Conservation (phyloP, 2,888 invertebrate genomes). For the Eudemis profundana region DNA sequence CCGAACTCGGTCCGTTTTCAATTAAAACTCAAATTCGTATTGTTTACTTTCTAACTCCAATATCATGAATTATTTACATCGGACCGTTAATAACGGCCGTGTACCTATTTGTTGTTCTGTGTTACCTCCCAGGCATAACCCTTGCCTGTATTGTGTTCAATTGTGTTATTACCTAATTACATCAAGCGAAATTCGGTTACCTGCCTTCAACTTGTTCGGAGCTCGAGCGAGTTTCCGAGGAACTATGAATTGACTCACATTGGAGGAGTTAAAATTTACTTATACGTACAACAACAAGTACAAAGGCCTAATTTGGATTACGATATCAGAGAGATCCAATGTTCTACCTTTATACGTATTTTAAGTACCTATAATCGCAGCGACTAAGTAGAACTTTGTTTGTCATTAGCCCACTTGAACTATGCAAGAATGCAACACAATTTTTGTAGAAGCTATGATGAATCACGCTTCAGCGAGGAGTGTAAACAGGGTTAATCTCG, state of each 20-base stretch:
- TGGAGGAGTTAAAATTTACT: slow-evolving; percentile 18
- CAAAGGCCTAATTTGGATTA: no score
- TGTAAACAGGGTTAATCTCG: slow-evolving; percentile 79
- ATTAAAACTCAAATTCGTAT: slow-evolving; percentile 75
- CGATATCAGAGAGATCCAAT: no score
- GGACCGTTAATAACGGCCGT: slow-evolving; percentile 62
- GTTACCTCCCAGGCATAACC: slow-evolving; percentile 53
- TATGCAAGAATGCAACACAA: slow-evolving; percentile 37
- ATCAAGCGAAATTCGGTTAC: slow-evolving; percentile 42
- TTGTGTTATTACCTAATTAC: slow-evolving; percentile 44
- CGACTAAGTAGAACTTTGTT: neutral
- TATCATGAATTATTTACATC: slow-evolving; percentile 72
- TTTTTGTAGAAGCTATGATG: slow-evolving; percentile 48
- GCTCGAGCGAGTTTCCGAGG: slow-evolving; percentile 33
- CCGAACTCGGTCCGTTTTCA: slow-evolving; percentile 77
- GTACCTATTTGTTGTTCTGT: slow-evolving; percentile 61
- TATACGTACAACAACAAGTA: neutral
- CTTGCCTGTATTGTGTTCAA: slow-evolving; percentile 43
- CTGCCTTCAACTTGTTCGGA: slow-evolving; percentile 41
- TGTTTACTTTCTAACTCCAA: slow-evolving; percentile 73
- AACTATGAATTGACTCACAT: slow-evolving; percentile 40
- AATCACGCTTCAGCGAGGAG: slow-evolving; percentile 57
- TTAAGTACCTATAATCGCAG: neutral
- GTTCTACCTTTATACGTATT: no score
- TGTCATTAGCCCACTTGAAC: slow-evolving; percentile 9